Conservation (phyloP, 2,113 vertebrate species). For the Empidonax alnorum region DNA sequence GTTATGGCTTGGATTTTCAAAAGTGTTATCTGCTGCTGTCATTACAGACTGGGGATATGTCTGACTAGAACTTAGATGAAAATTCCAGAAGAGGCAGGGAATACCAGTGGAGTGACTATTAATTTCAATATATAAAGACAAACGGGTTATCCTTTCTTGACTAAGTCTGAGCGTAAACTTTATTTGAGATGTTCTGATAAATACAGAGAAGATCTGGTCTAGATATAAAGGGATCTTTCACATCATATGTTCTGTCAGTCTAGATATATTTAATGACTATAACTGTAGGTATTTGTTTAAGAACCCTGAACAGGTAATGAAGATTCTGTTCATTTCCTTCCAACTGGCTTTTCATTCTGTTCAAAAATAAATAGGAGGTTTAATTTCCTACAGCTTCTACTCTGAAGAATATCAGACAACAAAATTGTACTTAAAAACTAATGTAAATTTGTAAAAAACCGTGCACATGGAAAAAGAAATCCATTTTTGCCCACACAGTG, state of each 20-base stretch:
- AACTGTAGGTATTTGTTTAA: neutral
- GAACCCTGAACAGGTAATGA: neutral
- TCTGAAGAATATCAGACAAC: neutral
- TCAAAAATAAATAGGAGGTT: neutral
- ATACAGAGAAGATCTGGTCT: neutral
- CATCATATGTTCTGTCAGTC: neutral
- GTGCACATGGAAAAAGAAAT: neutral
- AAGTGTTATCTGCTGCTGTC: neutral
- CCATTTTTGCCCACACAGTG: neutral
- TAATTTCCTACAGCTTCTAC: neutral
- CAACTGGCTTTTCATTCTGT: neutral
- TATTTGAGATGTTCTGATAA: neutral
- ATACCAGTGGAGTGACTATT: neutral
- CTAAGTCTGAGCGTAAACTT: neutral
- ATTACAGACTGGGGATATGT: neutral
- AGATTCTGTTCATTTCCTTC: neutral
- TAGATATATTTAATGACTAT: neutral
- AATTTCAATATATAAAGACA: neutral
- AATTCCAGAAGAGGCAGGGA: neutral
- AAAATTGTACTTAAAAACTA: neutral
- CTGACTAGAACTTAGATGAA: neutral
- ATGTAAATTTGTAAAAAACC: neutral
- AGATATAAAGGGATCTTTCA: neutral
- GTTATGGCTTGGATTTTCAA: neutral
- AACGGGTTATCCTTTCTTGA: neutral